Conservation (phyloP, 2,797 vertebrate genomes). For the Danio aesculapii region DNA sequence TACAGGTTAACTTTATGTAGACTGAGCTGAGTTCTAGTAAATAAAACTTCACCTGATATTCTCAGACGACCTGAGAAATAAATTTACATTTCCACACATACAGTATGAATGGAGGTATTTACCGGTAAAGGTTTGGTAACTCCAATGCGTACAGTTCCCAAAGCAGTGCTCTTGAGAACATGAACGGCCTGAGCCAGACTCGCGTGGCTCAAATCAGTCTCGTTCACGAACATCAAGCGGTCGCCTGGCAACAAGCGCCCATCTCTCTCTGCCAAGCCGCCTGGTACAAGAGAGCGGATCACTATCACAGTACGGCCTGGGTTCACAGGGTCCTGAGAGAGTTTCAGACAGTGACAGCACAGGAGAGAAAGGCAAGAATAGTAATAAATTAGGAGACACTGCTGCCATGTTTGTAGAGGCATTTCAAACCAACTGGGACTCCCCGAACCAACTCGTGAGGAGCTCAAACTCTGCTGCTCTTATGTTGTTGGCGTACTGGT, state of each 20-base stretch:
- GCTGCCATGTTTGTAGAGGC: constrained; percentile 15
- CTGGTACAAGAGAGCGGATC: constrained; percentile 92
- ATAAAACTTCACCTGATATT: too few relatives aligned
- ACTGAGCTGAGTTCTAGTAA: too few relatives aligned
- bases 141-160: constrained; percentile 86
- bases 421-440: constrained; percentile 37
- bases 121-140: constrained; percentile 93
- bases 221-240: constrained; percentile 93
- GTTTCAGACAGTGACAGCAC: constrained; percentile 25
- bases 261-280: constrained; percentile 89
- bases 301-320: constrained; percentile 91
- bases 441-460: constrained; percentile 6
- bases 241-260: constrained; percentile 92
- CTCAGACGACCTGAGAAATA: too few relatives aligned
- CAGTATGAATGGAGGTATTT: constrained; percentile 65
- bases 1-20: too few relatives aligned
- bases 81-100: too few relatives aligned
- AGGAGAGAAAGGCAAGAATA: constrained; percentile 25
- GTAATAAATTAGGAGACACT: constrained; percentile 22
- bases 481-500: constrained; percentile 9
- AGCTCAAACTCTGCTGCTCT: constrained; percentile 52
- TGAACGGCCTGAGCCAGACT: constrained; percentile 92
- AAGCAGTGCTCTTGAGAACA: constrained; percentile 88
- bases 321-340: constrained; percentile 89
- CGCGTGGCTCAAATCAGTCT: constrained; percentile 85